These are phyloP conservation scores for Xerus inauris DNA, from an alignment of 2,113 vertebrate genomes.

Conservation along the genomic window DNA sequence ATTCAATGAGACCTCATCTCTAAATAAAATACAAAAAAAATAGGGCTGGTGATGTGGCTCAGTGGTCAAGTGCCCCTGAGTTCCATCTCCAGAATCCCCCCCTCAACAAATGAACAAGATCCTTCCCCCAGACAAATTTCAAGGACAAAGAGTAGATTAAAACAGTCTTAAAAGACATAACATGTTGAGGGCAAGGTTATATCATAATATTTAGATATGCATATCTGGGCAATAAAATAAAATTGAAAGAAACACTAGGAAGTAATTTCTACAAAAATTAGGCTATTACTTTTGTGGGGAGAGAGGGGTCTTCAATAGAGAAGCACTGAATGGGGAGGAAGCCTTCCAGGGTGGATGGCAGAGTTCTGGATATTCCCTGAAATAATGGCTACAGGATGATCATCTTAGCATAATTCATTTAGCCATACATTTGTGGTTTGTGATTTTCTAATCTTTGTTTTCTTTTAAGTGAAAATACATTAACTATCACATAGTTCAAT, in stretches of 20 bases:
- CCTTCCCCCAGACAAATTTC: background rate
- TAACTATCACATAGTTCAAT: background rate
- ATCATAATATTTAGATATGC: background rate
- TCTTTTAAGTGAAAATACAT: background rate
- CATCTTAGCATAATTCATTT: background rate
- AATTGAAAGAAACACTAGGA: background rate
- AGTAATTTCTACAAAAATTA: background rate
- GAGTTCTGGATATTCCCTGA: background rate
- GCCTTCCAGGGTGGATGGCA: background rate
- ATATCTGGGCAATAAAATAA: background rate
- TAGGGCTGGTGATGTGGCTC: no score
- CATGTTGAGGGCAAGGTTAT: background rate
- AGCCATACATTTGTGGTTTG: background rate
- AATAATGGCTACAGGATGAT: rapidly evolving
- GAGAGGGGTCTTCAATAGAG: background rate
- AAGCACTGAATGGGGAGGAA: rapidly evolving
- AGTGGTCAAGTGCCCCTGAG: no score
- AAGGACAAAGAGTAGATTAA: background rate
- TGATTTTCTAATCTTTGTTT: background rate
- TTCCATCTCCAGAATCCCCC: no score
- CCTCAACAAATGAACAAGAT: background rate
- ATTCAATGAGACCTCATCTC: no score
- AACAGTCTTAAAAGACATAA: background rate
- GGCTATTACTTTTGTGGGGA: background rate
- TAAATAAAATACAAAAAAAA: no score